A percentile compares a stretch with the other conserved stretches of the same genome.
phyloP scores from a whole-genome alignment of 2,113 vertebrate species.

The Manacus vitellinus region DNA sequence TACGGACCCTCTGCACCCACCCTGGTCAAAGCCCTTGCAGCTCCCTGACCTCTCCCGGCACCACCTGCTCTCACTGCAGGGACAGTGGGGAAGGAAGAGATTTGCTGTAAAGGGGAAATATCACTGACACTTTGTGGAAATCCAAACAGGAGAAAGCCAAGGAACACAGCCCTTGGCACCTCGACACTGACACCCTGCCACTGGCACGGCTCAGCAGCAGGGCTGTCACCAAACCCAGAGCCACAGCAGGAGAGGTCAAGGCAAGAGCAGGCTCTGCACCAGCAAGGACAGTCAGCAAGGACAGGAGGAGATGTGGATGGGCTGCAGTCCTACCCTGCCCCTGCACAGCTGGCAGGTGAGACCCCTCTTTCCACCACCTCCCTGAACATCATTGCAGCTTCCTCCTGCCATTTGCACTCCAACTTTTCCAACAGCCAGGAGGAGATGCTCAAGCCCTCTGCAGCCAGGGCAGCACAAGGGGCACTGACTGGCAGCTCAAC shows the following conservation, averaged over 20 bases:
- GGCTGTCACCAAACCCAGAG: neutral
- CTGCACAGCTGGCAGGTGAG: rapidly evolving
- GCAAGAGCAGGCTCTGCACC: neutral
- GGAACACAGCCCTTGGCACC: neutral
- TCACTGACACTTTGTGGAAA: too few species aligned
- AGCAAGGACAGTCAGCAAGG: neutral
- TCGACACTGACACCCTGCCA: rapidly evolving
- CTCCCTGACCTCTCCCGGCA: neutral
- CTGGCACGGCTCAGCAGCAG: neutral
- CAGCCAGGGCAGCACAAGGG: rapidly evolving
- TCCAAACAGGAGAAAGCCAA: neutral
- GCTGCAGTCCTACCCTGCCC: rapidly evolving
- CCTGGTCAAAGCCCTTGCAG: neutral
- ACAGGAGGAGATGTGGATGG: too few species aligned
- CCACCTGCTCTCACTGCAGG: neutral
- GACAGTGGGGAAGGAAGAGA: neutral
- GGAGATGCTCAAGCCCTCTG: neutral
- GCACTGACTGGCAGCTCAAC: neutral
- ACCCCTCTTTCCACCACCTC: rapidly evolving
- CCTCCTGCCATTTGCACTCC: rapidly evolving
- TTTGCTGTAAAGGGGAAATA: neutral
- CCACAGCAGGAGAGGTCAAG: neutral
- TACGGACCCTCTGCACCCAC: rapidly evolving
- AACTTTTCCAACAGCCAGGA: neutral
- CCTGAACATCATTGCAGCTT: neutral